Percentiles rank a stretch among this genome's conserved stretches.
These are phyloP conservation scores for Xenentodon cancila DNA, from an alignment of 2,797 vertebrate genomes.

Conservation along the genomic window DNA sequence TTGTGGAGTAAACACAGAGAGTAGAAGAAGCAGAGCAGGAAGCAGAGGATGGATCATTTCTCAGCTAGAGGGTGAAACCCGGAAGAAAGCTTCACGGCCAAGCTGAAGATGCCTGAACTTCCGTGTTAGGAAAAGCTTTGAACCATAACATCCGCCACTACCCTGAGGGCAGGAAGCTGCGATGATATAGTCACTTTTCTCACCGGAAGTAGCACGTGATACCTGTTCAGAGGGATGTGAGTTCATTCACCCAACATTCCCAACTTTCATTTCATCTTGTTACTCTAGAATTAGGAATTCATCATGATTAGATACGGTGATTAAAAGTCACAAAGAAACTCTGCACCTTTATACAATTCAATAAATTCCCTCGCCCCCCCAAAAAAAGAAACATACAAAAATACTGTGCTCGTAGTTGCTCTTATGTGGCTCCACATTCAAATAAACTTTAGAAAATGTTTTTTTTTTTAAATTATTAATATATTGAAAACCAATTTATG, in stretches of 20 bases:
- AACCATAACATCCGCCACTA: neutral
- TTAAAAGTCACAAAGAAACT: conserved; percentile 15
- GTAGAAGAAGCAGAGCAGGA: neutral
- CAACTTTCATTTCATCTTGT: neutral
- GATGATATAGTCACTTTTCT: neutral
- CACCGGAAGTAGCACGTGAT: neutral
- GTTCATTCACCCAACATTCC: neutral
- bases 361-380: neutral
- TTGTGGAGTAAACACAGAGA: no score
- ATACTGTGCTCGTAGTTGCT: neutral
- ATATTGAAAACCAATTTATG: no score
- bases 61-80: neutral
- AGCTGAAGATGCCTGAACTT: conserved; percentile 2
- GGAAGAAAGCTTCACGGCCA: neutral
- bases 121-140: neutral
- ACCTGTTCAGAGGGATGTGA: conserved; percentile 5
- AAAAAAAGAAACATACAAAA: conserved; percentile 10
- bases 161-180: neutral
- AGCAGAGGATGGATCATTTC: neutral
- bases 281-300: conserved; percentile 5
- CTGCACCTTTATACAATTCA: conserved; percentile 13
- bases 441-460: conserved; percentile 3
- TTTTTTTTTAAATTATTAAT: neutral
- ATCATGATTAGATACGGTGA: neutral
- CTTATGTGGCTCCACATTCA: conserved; percentile 3